These are phyloP conservation scores for Clanis bilineata DNA, from an alignment of 2,888 invertebrate species.

Conservation along the genomic window DNA sequence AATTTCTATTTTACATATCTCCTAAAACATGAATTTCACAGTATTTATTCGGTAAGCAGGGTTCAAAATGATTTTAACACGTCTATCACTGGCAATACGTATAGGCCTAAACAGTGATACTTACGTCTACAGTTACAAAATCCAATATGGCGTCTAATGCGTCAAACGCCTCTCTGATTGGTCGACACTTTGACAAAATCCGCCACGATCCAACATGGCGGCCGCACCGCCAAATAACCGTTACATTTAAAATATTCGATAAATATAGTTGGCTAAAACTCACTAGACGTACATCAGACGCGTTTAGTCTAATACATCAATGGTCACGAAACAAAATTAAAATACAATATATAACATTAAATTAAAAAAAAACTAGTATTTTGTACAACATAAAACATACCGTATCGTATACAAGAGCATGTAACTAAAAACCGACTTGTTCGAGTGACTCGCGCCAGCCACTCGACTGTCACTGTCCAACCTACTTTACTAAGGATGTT, in stretches of 20 bases:
- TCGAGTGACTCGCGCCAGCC: neutral
- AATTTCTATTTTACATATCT: neutral
- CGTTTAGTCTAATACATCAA: constrained; percentile 26
- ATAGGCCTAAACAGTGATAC: neutral
- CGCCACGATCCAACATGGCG: neutral
- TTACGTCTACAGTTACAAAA: constrained; percentile 3
- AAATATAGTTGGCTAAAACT: constrained; percentile 36
- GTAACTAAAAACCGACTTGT: constrained; percentile 18
- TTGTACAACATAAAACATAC: constrained; percentile 42
- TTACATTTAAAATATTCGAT: constrained; percentile 28
- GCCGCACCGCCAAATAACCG: neutral
- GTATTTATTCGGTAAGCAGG: neutral
- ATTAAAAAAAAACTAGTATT: constrained; percentile 38
- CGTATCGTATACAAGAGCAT: constrained; percentile 43
- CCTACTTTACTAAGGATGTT: neutral
- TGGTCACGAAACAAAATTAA: constrained; percentile 23
- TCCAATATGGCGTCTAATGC: neutral
- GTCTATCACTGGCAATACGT: neutral
- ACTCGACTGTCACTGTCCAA: neutral
- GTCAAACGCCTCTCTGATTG: neutral
- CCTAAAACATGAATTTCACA: neutral
- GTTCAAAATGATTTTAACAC: neutral
- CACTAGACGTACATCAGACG: constrained; percentile 29
- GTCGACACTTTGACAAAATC: neutral
- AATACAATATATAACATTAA: constrained; percentile 31